Evolutionary conservation across 1,140 invertebrate species (phyloP), one percentile per base, ranked within the genome.

Genomic region (Dendroctonus ponderosae): DNA sequence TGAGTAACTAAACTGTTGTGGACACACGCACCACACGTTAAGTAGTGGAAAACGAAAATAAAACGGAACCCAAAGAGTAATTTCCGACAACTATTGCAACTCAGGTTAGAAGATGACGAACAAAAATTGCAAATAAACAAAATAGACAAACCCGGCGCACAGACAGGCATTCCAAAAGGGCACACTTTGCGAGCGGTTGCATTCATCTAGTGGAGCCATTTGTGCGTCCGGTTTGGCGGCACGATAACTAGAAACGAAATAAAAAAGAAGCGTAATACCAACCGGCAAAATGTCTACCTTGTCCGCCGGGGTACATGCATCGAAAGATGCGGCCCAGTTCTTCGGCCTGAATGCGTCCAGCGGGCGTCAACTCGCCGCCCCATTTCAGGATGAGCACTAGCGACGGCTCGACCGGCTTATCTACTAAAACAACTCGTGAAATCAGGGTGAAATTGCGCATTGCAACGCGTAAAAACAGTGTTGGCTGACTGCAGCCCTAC

Each of bases 331-430:
- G 86, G 5, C 98, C 98, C 40, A 99, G 80, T 79, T 99, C 95
- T 82, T 99, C 97, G 3, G 97, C 97, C 82, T 98, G 96, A 38
- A 97, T 91, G 61, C 93, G 85, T 12, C 97, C 97, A 0, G 96
- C 95, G 1, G 97, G 95, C n/a, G 98, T 99, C 71, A 99, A 80
- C 81, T 99, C 98, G 41, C 98, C 97, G 62, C 97, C 98, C 97
- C 98, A 99, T 83, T 99, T 99, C 39, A 99, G 82, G 70, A 99
- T 99, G 43, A 99, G 82, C 11, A 98, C 91, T 49, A 98, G 80
- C 0, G 93, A 96, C 3, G 93, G 94, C 73, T 95, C 93, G 49
- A 88, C 89, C 3, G 89, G 86, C 67, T 85, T 85, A 79, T 94
- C 92, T 88, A 83, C 81, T 83, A 62, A 71, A 74, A 73, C 66